A percentile compares a stretch with the other conserved stretches of the same genome.
These are phyloP conservation scores for Caenorhabditis imperialis DNA, from an alignment of 2,888 invertebrate species.

Conservation along the genomic window DNA sequence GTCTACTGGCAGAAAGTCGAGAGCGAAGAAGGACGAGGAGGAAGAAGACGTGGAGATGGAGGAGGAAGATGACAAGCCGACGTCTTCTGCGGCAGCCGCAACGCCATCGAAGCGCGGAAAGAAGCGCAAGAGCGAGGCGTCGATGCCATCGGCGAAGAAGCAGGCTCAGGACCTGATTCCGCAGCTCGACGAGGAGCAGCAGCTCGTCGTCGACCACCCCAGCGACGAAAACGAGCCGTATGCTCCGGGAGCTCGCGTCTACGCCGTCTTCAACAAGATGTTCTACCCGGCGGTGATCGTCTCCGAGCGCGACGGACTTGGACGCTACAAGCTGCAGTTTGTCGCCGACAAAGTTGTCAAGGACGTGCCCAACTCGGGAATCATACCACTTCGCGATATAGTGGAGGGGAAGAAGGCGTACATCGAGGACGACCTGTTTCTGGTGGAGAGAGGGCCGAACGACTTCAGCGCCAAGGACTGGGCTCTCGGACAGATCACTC, in stretches of 20 bases:
- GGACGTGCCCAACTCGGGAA: slow-evolving; percentile 69
- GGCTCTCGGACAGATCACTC: slow-evolving; percentile 59
- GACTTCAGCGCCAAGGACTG: slow-evolving; percentile 66
- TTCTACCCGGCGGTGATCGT: slow-evolving; percentile 75
- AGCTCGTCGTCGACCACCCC: slow-evolving; percentile 71
- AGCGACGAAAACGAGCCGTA: slow-evolving; percentile 61
- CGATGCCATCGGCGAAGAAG: slow-evolving; percentile 45
- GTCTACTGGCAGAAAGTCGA: slow-evolving; percentile 11
- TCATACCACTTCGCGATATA: slow-evolving; percentile 69
- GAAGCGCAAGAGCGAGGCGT: slow-evolving; percentile 46
- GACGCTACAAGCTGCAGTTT: slow-evolving; percentile 73
- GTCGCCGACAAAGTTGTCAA: slow-evolving; percentile 70
- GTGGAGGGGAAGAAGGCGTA: slow-evolving; percentile 42
- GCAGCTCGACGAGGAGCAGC: slow-evolving; percentile 63
- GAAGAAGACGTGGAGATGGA: slow-evolving; percentile 3
- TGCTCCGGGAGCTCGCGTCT: slow-evolving; percentile 72
- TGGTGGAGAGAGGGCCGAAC: slow-evolving; percentile 57
- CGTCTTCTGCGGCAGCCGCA: slow-evolving; percentile 3
- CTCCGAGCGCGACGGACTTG: slow-evolving; percentile 66
- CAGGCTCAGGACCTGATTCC: slow-evolving; percentile 20
- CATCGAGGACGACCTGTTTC: slow-evolving; percentile 25
- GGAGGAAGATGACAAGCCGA: slow-evolving; percentile 12
- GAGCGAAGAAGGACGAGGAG: slow-evolving; percentile 29
- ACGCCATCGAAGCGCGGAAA: slow-evolving; percentile 21
- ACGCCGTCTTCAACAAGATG: slow-evolving; percentile 70